Evolutionary conservation across 2,888 invertebrate species (phyloP).

Genomic region (Aquatica leii): DNA sequence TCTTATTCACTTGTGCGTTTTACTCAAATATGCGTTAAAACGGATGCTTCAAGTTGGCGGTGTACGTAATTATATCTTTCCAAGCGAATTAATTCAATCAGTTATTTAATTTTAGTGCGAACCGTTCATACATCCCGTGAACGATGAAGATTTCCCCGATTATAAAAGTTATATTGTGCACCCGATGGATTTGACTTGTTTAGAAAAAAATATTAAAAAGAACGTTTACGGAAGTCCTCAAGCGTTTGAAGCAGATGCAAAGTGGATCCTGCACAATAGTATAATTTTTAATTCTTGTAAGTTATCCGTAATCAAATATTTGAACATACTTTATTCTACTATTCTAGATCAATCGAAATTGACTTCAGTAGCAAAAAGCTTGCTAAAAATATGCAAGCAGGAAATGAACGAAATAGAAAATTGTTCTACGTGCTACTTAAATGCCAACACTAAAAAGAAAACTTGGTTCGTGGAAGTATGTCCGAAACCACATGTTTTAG

Average conservation of each 20-base stretch:
- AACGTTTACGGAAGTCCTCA: slow-evolving; percentile 86
- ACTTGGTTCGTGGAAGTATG: slow-evolving; percentile 95
- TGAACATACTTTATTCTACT: slow-evolving; percentile 5
- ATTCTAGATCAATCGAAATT: slow-evolving; percentile 78
- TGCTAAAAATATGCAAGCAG: slow-evolving; percentile 85
- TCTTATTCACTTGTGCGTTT: slow-evolving; percentile 77
- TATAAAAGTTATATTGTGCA: slow-evolving; percentile 85
- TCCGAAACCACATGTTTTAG: slow-evolving; percentile 85
- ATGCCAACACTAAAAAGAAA: slow-evolving; percentile 80
- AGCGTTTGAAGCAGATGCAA: slow-evolving; percentile 87
- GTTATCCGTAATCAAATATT: slow-evolving; percentile 50
- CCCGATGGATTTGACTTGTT: slow-evolving; percentile 82
- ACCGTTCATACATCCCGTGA: slow-evolving; percentile 81
- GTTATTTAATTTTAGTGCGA: slow-evolving; percentile 68
- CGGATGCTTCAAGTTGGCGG: slow-evolving; percentile 83
- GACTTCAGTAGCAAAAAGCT: slow-evolving; percentile 77
- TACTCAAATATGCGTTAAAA: slow-evolving; percentile 80
- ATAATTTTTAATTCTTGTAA: slow-evolving; percentile 89
- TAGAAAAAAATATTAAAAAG: slow-evolving; percentile 79
- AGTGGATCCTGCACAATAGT: slow-evolving; percentile 95
- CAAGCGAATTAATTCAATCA: not conserved
- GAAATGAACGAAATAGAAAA: slow-evolving; percentile 94
- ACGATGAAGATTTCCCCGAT: slow-evolving; percentile 73
- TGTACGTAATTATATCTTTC: slow-evolving; percentile 65
- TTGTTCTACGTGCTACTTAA: slow-evolving; percentile 90